Conservation (phyloP, 2,888 invertebrate species). For the Thumatha senex region DNA sequence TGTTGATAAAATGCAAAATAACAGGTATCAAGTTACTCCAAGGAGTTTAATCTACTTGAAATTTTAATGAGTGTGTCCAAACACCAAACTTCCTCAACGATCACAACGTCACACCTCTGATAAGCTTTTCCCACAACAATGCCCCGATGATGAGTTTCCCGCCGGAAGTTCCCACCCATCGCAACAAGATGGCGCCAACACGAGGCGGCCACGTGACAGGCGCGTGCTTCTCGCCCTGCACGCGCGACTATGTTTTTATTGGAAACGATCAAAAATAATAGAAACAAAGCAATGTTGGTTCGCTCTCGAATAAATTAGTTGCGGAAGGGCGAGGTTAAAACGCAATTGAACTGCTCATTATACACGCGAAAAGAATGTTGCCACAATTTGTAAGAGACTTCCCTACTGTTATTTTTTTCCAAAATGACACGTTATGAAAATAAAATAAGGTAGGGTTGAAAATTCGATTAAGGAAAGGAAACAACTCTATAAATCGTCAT, state of each 20-base stretch:
- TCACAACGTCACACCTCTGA: slow-evolving; percentile 50
- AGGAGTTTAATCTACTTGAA: too few relatives aligned
- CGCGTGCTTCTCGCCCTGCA: slow-evolving; percentile 54
- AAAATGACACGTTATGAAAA: too few relatives aligned
- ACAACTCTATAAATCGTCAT: neutral
- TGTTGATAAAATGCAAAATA: too few relatives aligned
- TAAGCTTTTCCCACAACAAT: slow-evolving; percentile 66
- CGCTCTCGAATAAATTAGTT: slow-evolving; percentile 75
- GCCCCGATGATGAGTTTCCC: slow-evolving; percentile 55
- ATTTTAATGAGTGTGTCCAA: slow-evolving; percentile 4
- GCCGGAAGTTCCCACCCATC: slow-evolving; percentile 78
- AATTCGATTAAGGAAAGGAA: too few relatives aligned
- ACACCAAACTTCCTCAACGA: slow-evolving; percentile 34
- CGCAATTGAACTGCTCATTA: slow-evolving; percentile 78
- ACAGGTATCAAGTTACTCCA: too few relatives aligned
- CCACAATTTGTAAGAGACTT: too few relatives aligned
- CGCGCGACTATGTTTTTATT: slow-evolving; percentile 72
- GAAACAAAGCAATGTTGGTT: slow-evolving; percentile 70
- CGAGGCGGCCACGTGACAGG: slow-evolving; percentile 56
- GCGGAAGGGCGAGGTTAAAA: slow-evolving; percentile 71
- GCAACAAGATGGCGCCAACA: slow-evolving; percentile 68
- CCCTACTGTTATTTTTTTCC: too few relatives aligned
- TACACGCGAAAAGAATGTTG: slow-evolving; percentile 48
- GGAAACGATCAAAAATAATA: slow-evolving; percentile 75
- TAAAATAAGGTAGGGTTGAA: too few relatives aligned